A percentile compares a stretch with the other conserved stretches of the same genome.
Conservation (phyloP, 2,113 vertebrate species). For the Galbula dea region DNA sequence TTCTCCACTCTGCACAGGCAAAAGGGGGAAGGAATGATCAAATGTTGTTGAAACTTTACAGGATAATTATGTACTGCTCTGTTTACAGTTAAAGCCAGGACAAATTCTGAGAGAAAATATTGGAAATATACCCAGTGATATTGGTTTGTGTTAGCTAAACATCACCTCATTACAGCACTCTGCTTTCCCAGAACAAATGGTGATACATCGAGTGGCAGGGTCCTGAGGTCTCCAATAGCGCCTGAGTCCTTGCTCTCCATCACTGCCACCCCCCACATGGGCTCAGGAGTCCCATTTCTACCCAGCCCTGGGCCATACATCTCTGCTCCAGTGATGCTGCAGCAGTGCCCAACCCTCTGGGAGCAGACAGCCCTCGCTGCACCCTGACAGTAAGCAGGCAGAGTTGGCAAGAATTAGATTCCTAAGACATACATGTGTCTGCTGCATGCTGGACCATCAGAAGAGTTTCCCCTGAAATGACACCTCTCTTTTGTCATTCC, state of each 20-base stretch:
- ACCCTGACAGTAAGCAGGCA: neutral
- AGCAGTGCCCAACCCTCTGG: fast-evolving
- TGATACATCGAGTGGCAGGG: neutral
- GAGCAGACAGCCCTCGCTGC: neutral
- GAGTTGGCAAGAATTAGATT: neutral
- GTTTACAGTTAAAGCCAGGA: neutral
- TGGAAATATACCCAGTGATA: neutral
- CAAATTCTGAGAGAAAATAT: neutral
- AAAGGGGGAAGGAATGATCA: neutral
- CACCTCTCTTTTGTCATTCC: neutral
- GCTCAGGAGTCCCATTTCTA: neutral
- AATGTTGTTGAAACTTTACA: neutral
- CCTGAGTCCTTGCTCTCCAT: neutral
- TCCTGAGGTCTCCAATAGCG: fast-evolving
- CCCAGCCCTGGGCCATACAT: neutral
- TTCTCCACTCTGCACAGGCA: neutral
- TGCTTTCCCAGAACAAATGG: neutral
- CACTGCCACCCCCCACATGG: neutral
- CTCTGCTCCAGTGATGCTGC: neutral
- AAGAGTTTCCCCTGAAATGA: neutral
- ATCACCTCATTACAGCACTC: neutral
- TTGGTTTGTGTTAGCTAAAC: neutral
- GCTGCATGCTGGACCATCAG: fast-evolving
- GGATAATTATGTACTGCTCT: neutral
- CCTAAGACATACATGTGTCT: neutral